A percentile compares a stretch with the other conserved stretches of the same genome.
These are phyloP conservation scores for Amblyjoppa proteus DNA, from an alignment of 2,888 invertebrate species.

Conservation along the genomic window DNA sequence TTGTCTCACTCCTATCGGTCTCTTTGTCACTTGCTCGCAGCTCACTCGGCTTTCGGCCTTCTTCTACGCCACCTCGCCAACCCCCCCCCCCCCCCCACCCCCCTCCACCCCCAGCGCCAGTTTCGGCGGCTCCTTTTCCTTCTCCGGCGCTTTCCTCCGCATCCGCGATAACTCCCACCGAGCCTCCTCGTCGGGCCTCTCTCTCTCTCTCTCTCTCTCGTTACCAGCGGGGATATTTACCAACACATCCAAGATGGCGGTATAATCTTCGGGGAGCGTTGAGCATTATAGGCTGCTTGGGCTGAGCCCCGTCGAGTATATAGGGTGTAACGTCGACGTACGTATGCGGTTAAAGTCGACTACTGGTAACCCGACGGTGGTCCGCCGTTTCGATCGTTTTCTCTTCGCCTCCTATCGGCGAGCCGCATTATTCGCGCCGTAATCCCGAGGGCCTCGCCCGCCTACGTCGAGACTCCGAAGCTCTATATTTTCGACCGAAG, in stretches of 20 bases:
- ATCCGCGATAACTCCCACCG: constrained; percentile 37
- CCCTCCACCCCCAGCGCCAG: neutral
- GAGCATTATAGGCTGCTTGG: constrained; percentile 64
- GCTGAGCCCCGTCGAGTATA: constrained; percentile 7
- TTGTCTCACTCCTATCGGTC: constrained; percentile 64
- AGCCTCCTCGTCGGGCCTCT: constrained; percentile 55
- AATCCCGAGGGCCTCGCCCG: constrained; percentile 2
- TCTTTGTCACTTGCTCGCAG: constrained; percentile 68
- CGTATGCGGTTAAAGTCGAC: constrained; percentile 14
- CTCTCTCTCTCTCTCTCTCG: constrained; percentile 63
- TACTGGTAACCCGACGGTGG: constrained; percentile 4
- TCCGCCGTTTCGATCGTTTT: constrained; percentile 7
- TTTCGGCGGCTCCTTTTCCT: constrained; percentile 50
- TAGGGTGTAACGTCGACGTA: neutral
- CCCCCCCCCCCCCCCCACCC: constrained; percentile 25
- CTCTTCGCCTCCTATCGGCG: neutral
- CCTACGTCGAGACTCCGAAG: neutral
- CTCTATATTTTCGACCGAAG: neutral
- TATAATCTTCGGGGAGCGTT: constrained; percentile 81
- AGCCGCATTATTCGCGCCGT: constrained; percentile 5
- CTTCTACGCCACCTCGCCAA: constrained; percentile 23
- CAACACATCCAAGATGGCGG: constrained; percentile 85
- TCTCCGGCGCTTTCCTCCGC: constrained; percentile 40
- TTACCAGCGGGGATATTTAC: constrained; percentile 82
- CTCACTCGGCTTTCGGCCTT: constrained; percentile 59